These are phyloP conservation scores for Dendropsophus ebraccatus DNA, from an alignment of 2,113 vertebrate genomes.

Conservation along the genomic window DNA sequence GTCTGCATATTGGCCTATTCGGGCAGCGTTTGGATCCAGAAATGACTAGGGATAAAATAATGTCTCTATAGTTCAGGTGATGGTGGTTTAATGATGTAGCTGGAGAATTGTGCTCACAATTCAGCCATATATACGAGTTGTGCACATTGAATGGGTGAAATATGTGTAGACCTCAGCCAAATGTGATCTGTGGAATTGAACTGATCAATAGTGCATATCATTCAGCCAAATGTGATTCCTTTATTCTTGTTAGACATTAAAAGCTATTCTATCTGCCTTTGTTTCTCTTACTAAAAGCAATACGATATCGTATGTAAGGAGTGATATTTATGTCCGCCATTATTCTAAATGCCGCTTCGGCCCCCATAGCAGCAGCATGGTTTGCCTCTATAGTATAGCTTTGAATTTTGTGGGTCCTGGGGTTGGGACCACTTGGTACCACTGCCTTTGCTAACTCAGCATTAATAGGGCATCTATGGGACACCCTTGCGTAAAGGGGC, in stretches of 20 bases:
- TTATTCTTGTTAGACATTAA: too few relatives aligned
- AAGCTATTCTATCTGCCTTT: too few relatives aligned
- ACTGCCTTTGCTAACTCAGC: not conserved
- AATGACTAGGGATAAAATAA: constrained; percentile 22
- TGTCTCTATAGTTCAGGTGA: not conserved
- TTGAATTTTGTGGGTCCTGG: too few relatives aligned
- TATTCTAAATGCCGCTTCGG: too few relatives aligned
- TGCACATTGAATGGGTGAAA: not conserved
- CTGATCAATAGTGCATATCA: not conserved
- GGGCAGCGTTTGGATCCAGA: constrained; percentile 25
- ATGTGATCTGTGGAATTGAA: not conserved
- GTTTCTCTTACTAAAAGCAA: too few relatives aligned
- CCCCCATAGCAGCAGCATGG: not conserved
- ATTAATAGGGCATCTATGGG: not conserved
- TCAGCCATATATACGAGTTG: not conserved
- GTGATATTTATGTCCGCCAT: too few relatives aligned
- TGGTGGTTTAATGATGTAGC: not conserved
- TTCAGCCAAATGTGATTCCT: not conserved
- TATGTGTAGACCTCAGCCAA: not conserved
- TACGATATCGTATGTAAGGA: too few relatives aligned
- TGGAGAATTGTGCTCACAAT: not conserved
- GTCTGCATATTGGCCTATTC: constrained; percentile 1
- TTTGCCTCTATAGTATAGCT: not conserved
- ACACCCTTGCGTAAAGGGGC: not conserved
- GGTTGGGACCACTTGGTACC: not conserved